phyloP scores from a whole-genome alignment of 2,888 invertebrate species.

The Pyrochroa serraticornis region DNA sequence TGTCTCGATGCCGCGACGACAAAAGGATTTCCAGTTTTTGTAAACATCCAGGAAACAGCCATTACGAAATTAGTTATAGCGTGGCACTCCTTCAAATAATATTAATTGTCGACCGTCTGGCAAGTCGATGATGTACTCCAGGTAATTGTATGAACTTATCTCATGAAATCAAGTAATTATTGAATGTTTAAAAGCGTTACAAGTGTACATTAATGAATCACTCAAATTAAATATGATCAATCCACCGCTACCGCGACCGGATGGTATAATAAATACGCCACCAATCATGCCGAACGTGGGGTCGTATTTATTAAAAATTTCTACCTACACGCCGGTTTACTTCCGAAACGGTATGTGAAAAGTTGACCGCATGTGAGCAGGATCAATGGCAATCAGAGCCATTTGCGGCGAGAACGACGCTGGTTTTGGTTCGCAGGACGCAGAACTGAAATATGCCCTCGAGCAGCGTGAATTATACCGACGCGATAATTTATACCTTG shows the following conservation, averaged over 20 bases:
- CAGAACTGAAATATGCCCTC: constrained; percentile 53
- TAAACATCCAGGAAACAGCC: constrained; percentile 24
- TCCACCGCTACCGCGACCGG: background rate
- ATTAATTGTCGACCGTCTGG: constrained; percentile 43
- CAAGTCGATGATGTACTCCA: constrained; percentile 33
- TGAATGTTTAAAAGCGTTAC: constrained; percentile 36
- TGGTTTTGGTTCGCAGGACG: constrained; percentile 39
- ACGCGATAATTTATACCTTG: constrained; percentile 54
- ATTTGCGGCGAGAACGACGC: constrained; percentile 43
- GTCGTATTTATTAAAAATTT: constrained; percentile 21
- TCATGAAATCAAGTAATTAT: constrained; percentile 55
- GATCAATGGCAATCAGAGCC: constrained; percentile 47
- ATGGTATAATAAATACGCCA: too few relatives aligned
- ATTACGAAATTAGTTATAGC: constrained; percentile 46
- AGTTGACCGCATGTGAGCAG: constrained; percentile 17
- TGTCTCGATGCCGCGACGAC: constrained; percentile 7
- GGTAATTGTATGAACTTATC: constrained; percentile 49
- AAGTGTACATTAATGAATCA: constrained; percentile 36
- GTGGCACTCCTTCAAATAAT: constrained; percentile 47
- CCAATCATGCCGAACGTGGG: constrained; percentile 5
- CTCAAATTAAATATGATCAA: constrained; percentile 35
- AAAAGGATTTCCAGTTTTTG: constrained; percentile 23
- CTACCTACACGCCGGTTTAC: constrained; percentile 4
- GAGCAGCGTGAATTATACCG: constrained; percentile 53
- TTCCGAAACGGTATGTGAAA: constrained; percentile 7